A percentile compares a stretch with the other conserved stretches of the same genome.
Conservation (phyloP, 2,888 invertebrate species). For the Heliconius aoede region DNA sequence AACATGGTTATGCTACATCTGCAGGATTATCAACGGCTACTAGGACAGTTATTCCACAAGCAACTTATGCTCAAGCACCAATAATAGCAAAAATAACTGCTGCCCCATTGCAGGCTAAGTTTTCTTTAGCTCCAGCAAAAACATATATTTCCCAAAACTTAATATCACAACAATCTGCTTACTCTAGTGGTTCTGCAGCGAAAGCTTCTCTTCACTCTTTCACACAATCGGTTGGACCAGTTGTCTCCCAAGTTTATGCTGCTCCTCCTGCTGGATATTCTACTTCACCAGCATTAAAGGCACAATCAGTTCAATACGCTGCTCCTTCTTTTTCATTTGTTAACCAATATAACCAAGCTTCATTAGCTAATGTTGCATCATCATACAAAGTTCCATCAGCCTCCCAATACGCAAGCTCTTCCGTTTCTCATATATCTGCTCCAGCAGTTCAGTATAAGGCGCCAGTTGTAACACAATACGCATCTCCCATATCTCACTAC, state of each 20-base stretch:
- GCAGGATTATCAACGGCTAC: slow-evolving; percentile 76
- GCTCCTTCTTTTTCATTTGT: slow-evolving; percentile 52
- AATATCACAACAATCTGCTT: slow-evolving; percentile 62
- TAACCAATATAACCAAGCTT: slow-evolving; percentile 47
- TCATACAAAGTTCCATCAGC: slow-evolving; percentile 51
- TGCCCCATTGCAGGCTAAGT: slow-evolving; percentile 74
- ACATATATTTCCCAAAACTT: slow-evolving; percentile 69
- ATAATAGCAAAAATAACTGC: slow-evolving; percentile 78
- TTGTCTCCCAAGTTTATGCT: slow-evolving; percentile 76
- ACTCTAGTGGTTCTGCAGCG: slow-evolving; percentile 65
- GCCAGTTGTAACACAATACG: slow-evolving; percentile 48
- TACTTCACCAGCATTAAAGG: slow-evolving; percentile 66
- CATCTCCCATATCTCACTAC: slow-evolving; percentile 51
- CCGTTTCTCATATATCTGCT: slow-evolving; percentile 51
- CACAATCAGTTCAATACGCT: slow-evolving; percentile 52
- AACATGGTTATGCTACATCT: slow-evolving; percentile 82
- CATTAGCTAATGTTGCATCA: slow-evolving; percentile 48
- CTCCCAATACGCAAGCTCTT: slow-evolving; percentile 48
- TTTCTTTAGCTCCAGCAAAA: slow-evolving; percentile 65
- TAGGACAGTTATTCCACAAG: slow-evolving; percentile 70
- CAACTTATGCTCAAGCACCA: slow-evolving; percentile 81
- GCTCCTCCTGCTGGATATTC: slow-evolving; percentile 70
- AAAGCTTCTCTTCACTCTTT: slow-evolving; percentile 75
- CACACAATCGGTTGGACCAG: slow-evolving; percentile 70
- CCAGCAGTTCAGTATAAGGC: slow-evolving; percentile 51